Percentiles rank a stretch among this genome's conserved stretches.
These are phyloP conservation scores for Upupa epops DNA, from an alignment of 2,113 vertebrate genomes.

Conservation along the genomic window DNA sequence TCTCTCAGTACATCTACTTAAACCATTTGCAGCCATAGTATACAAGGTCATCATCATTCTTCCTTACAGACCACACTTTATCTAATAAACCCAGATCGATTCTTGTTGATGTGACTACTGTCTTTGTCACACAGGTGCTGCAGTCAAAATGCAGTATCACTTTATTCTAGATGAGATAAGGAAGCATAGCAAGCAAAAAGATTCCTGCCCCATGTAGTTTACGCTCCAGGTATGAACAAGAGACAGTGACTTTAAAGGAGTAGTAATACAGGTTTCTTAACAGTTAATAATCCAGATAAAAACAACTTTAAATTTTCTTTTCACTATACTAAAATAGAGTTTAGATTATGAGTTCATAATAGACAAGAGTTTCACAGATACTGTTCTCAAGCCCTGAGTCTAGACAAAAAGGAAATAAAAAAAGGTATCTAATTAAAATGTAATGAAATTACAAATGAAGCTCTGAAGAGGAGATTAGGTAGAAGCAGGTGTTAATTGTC, in stretches of 20 bases:
- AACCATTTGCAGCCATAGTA: neutral
- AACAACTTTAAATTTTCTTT: neutral
- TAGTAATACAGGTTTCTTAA: neutral
- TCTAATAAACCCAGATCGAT: neutral
- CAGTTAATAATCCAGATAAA: neutral
- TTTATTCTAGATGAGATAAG: neutral
- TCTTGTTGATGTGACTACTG: neutral
- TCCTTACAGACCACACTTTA: neutral
- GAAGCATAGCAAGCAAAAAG: neutral
- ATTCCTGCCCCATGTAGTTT: neutral
- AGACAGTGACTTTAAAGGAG: neutral
- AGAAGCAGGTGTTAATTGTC: neutral
- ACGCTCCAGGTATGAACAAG: neutral
- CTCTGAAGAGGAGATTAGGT: neutral
- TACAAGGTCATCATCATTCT: neutral
- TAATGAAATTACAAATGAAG: neutral
- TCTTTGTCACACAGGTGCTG: neutral
- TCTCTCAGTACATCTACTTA: neutral
- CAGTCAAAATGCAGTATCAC: neutral
- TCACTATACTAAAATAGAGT: neutral
- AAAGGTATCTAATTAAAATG: neutral
- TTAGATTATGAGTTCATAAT: neutral
- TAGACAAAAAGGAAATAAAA: neutral
- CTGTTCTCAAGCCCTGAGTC: neutral
- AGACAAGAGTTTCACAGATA: neutral